A percentile compares a stretch with the other conserved stretches of the same genome.
Conservation (phyloP, 30 jellyfish, hydroid and myxozoan species). For the Kudoa iwatai region DNA sequence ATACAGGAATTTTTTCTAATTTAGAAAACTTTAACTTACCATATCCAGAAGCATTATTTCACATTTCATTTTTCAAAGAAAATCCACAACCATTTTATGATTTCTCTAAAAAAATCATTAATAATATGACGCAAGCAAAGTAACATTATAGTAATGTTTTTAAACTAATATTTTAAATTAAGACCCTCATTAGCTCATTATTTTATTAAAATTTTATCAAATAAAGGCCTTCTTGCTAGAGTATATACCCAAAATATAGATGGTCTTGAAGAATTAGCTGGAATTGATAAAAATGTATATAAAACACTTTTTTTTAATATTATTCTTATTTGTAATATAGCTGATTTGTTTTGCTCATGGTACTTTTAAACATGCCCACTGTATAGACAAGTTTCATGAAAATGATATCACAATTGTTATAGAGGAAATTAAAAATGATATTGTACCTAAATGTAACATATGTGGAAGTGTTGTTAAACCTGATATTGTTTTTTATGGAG, state of each 20-base stretch:
- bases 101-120: neutral
- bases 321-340: neutral
- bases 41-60: slow-evolving; percentile 17
- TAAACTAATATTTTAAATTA: too few species aligned
- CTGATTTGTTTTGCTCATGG: slow-evolving; percentile 47
- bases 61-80: slow-evolving; percentile 9
- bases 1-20: slow-evolving; percentile 16
- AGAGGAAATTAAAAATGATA: neutral
- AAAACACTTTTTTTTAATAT: too few species aligned
- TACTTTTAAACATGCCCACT: slow-evolving; percentile 17
- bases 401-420: too few species aligned
- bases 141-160: too few species aligned
- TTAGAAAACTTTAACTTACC: slow-evolving; percentile 23
- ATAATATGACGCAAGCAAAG: neutral
- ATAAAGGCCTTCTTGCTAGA: slow-evolving; percentile 11
- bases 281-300: slow-evolving; percentile 8
- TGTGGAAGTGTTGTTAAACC: slow-evolving; percentile 1
- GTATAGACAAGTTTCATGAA: slow-evolving; percentile 7
- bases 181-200: slow-evolving; percentile 24
- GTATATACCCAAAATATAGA: slow-evolving; percentile 51
- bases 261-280: slow-evolving; percentile 54
- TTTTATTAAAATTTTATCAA: slow-evolving; percentile 8
- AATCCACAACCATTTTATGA: neutral
- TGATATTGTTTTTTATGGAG: neutral
- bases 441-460: neutral